Percentiles rank a stretch among this genome's conserved stretches.
Conservation (phyloP, 2,888 invertebrate genomes). For the Scaptomyza cyrtandrae region DNA sequence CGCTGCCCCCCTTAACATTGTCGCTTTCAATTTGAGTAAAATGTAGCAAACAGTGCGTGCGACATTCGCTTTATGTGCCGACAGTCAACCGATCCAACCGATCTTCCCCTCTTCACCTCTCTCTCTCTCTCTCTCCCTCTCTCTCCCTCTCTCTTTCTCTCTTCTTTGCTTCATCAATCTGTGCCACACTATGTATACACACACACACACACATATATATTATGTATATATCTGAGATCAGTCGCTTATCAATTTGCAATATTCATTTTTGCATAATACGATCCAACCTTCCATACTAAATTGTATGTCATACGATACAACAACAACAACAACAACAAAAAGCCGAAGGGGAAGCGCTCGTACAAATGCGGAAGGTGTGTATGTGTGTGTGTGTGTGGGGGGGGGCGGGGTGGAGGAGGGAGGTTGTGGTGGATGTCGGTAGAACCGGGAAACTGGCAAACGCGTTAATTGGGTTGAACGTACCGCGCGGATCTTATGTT, state of each 20-base stretch:
- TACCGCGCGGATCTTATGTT: constrained; percentile 69
- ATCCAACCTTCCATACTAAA: constrained; percentile 46
- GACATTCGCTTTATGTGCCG: constrained; percentile 80
- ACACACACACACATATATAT: not conserved
- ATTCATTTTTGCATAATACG: constrained; percentile 76
- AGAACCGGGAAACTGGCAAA: constrained; percentile 33
- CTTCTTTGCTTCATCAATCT: constrained; percentile 13
- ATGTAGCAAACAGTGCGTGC: constrained; percentile 78
- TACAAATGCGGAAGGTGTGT: not conserved
- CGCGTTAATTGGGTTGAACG: constrained; percentile 83
- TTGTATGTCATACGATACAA: constrained; percentile 52
- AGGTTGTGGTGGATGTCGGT: not conserved
- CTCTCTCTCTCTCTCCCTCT: not conserved
- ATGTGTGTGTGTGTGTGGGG: not conserved
- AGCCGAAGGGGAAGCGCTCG: not conserved
- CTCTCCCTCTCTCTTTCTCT: not conserved
- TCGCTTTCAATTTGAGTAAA: constrained; percentile 77
- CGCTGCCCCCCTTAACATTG: constrained; percentile 63
- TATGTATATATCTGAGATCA: constrained; percentile 39
- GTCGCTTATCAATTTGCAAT: constrained; percentile 75
- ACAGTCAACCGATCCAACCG: constrained; percentile 31
- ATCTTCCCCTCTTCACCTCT: not conserved
- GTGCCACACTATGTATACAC: not conserved
- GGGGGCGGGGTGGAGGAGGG: not conserved
- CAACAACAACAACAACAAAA: not conserved